Evolutionary conservation across 1,140 invertebrate species (phyloP).

Genomic region (Drosophila bipectinata): DNA sequence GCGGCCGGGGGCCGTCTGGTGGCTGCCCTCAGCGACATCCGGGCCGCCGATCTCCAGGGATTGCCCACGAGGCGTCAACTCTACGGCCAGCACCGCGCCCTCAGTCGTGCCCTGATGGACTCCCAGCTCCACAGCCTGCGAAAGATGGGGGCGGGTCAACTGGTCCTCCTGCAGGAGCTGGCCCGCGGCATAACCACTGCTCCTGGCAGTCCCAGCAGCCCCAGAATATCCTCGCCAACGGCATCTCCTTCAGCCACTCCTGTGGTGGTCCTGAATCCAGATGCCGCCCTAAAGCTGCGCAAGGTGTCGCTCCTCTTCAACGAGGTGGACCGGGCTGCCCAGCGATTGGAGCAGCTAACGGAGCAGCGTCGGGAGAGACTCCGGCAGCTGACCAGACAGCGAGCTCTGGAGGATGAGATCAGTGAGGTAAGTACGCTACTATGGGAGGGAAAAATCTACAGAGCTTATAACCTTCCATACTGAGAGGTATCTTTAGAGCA

Average conservation of each 20-base stretch:
- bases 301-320: slow-evolving; percentile 85
- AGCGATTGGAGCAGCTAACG: slow-evolving; percentile 85
- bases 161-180: slow-evolving; percentile 85
- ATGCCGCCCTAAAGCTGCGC: slow-evolving; percentile 74
- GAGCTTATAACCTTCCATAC: no score
- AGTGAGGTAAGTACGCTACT: slow-evolving; percentile 84
- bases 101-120: slow-evolving; percentile 85
- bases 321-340: slow-evolving; percentile 85
- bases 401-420: slow-evolving; percentile 86
- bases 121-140: slow-evolving; percentile 85
- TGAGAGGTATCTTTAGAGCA: no score
- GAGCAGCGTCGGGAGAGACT: slow-evolving; percentile 85
- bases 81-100: slow-evolving; percentile 85
- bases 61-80: slow-evolving; percentile 85
- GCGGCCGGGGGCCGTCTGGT: slow-evolving; percentile 85
- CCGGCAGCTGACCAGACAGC: slow-evolving; percentile 85
- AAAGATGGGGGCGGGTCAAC: slow-evolving; percentile 84
- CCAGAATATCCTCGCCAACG: slow-evolving; percentile 24
- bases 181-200: slow-evolving; percentile 70
- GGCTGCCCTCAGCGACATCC: slow-evolving; percentile 85
- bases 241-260: not conserved
- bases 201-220: slow-evolving; percentile 3
- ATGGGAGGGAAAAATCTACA: not conserved
- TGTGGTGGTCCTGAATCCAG: slow-evolving; percentile 39
- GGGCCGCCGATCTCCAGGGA: slow-evolving; percentile 84